A percentile compares a stretch with the other conserved stretches of the same genome.
These are phyloP conservation scores for Lagocephalus sceleratus DNA, from an alignment of 2,797 vertebrate species.

Conservation along the genomic window DNA sequence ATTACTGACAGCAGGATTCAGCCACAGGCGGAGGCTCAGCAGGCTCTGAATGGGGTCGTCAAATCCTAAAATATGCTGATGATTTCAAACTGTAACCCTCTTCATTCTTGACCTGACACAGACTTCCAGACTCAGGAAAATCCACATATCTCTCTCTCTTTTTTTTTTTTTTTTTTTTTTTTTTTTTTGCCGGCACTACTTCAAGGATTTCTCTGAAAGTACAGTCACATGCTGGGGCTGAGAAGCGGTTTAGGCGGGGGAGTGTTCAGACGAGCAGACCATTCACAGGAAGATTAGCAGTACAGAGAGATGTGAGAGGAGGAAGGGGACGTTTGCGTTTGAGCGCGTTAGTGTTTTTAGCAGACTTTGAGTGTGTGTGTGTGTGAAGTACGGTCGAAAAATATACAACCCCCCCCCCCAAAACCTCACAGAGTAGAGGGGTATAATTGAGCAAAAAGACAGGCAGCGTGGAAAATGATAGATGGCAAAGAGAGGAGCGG, in stretches of 20 bases:
- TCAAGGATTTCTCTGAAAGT: constrained; percentile 78
- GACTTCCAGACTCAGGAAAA: constrained; percentile 68
- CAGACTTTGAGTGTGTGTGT: constrained; percentile 22
- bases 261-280: constrained; percentile 58
- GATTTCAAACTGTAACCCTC: constrained; percentile 65
- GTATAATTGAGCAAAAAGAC: constrained; percentile 53
- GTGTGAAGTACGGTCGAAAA: constrained; percentile 23
- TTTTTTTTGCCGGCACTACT: constrained; percentile 60
- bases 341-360: constrained; percentile 32
- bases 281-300: constrained; percentile 76
- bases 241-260: constrained; percentile 58
- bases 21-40: constrained; percentile 57
- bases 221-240: constrained; percentile 75
- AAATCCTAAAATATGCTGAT: constrained; percentile 80
- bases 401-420: constrained; percentile 20
- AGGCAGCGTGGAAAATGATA: constrained; percentile 55
- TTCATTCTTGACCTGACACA: constrained; percentile 72
- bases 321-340: constrained; percentile 23
- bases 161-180: too few relatives aligned
- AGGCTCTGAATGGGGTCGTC: constrained; percentile 52
- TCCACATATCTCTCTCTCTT: constrained; percentile 75
- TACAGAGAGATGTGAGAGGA: constrained; percentile 25
- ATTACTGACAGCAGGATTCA: constrained; percentile 56
- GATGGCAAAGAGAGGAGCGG: constrained; percentile 47
- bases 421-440: constrained; percentile 36